Evolutionary conservation across 1,140 invertebrate genomes (phyloP), one percentile per base, ranked within the genome.

Genomic region (Drosophila nasuta): DNA sequence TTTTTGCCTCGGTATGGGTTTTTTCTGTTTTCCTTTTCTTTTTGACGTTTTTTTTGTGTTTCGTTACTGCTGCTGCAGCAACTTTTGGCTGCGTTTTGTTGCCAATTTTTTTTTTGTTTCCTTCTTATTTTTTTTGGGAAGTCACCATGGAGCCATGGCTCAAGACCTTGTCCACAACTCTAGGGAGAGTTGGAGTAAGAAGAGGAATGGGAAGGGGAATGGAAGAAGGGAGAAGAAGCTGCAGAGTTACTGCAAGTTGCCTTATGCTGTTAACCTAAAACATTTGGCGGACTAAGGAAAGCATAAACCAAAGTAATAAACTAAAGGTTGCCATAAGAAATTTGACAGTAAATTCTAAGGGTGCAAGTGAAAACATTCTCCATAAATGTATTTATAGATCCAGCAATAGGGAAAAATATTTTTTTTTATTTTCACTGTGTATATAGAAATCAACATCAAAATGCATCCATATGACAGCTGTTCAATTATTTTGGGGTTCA

Each of bases 301-400:
- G 77, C 81, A 79, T 79, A 86, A 81, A 75, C 75, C 82, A 70
- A 75, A 86, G 75, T 86, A 85, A 86, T 86, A 82, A 82, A 82
- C 60, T 67, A 82, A 76, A 79, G 79, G 72, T 79, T 75, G 75
- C 70, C 71, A 82, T 64, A 81, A 75, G 78, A 81, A 85, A 83
- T 75, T 56, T 49, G 43, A 33, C 60, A 49, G 60, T 57, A 64
- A 57, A 58, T 64, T 63, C 45, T 20, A 58, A 59, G 15, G n/a
- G 30, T 15, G 25, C 35, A 25, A 54, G 28, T 56, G 35, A 41
- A 41, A 20, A 71, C 43, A 48, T 54, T 60, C 25, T 11, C 28
- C 58, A 70, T 41, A 48, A 41, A 58, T 67, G 35, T 73, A 54
- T 62, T 69, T 60, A 52, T 51, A 33, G 46, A 68, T 49, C 20